Percentiles rank a stretch among this genome's conserved stretches.
Evolutionary conservation across 2,888 invertebrate species (phyloP).

Genomic region (Horisme vitalbata): DNA sequence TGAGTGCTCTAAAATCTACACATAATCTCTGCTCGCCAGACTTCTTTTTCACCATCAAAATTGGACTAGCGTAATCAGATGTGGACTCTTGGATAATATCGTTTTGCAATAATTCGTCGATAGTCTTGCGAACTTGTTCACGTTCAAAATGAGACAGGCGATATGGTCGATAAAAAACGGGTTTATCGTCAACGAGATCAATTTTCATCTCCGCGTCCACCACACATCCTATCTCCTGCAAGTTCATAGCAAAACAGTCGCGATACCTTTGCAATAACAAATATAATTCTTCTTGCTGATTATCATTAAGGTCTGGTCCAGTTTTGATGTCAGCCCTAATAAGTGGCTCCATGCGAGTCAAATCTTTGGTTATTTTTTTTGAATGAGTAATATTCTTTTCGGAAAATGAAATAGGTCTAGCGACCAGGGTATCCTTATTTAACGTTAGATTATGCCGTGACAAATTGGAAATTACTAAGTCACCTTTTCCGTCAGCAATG

Average conservation of each 20-base stretch:
- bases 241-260: neutral
- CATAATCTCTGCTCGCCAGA: conserved; percentile 23
- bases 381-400: neutral
- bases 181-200: conserved; percentile 1
- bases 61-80: conserved; percentile 26
- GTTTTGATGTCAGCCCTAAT: neutral
- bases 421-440: neutral
- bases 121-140: conserved; percentile 8
- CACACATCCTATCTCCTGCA: neutral
- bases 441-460: neutral
- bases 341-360: neutral
- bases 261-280: neutral
- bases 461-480: neutral
- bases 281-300: neutral
- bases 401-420: neutral
- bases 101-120: conserved; percentile 21
- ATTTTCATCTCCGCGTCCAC: neutral
- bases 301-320: neutral
- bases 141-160: conserved; percentile 18
- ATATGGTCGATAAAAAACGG: conserved; percentile 24
- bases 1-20: conserved; percentile 33
- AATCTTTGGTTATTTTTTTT: neutral
- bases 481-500: neutral
- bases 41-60: conserved; percentile 25
- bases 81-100: conserved; percentile 27